A percentile compares a stretch with the other conserved stretches of the same genome.
phyloP scores from a whole-genome alignment of 2,888 invertebrate genomes.

The Cephonodes hylas region DNA sequence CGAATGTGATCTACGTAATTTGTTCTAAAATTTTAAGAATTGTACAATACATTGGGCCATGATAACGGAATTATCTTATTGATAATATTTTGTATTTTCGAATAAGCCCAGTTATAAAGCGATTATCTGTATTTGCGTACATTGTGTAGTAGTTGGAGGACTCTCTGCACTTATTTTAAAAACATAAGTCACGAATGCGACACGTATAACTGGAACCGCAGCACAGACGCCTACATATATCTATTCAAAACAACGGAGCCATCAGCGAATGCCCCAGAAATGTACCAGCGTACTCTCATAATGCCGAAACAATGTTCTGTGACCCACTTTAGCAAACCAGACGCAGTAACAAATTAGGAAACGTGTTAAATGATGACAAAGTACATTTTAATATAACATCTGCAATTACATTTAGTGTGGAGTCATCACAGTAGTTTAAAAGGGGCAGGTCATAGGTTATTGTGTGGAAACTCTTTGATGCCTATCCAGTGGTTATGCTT shows the following conservation, averaged over 20 bases:
- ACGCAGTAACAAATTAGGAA: not conserved
- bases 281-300: not conserved
- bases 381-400: not conserved
- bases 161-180: not conserved
- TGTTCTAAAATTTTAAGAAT: too few species aligned
- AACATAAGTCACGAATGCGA: not conserved
- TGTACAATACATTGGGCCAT: too few species aligned
- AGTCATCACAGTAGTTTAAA: not conserved
- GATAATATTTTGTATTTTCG: too few species aligned
- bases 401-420: not conserved
- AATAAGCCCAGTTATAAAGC: too few species aligned
- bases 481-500: not conserved
- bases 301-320: not conserved
- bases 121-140: too few species aligned
- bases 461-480: not conserved
- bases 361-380: conserved; percentile 2
- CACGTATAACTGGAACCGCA: not conserved
- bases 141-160: too few species aligned
- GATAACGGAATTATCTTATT: too few species aligned
- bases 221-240: not conserved
- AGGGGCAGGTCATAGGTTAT: not conserved
- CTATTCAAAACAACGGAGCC: not conserved
- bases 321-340: conserved; percentile 1
- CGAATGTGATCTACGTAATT: too few species aligned
- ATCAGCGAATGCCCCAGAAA: not conserved